Evolutionary conservation across 1,140 invertebrate species (phyloP).

Genomic region (Wasmannia auropunctata): DNA sequence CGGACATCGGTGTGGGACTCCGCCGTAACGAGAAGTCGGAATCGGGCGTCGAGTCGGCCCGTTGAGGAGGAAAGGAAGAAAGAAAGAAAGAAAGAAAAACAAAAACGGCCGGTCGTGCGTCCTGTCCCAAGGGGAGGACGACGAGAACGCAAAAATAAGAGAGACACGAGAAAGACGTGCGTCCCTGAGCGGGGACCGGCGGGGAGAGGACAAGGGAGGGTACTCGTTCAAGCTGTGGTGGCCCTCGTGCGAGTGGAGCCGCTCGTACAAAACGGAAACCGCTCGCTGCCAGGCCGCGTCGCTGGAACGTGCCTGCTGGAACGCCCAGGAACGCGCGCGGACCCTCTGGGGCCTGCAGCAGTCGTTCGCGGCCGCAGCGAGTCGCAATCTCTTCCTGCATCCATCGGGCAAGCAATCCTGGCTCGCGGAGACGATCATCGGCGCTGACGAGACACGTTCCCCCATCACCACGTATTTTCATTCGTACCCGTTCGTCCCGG

Average conservation of each 20-base stretch:
- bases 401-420: constrained; percentile 68
- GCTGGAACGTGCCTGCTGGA: constrained; percentile 64
- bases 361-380: constrained; percentile 64
- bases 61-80: not conserved
- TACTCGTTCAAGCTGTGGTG: constrained; percentile 67
- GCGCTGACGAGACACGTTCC: constrained; percentile 78
- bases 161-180: constrained; percentile 38
- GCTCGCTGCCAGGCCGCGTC: constrained; percentile 56
- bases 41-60: not conserved
- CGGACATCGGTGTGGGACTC: not conserved
- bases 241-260: constrained; percentile 58
- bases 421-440: constrained; percentile 71
- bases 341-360: constrained; percentile 67
- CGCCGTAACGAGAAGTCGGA: constrained; percentile 7
- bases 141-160: constrained; percentile 37
- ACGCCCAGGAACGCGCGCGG: constrained; percentile 64
- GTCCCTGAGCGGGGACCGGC: constrained; percentile 21
- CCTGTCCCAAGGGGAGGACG: constrained; percentile 47
- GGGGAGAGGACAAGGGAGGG: constrained; percentile 31
- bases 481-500: constrained; percentile 85
- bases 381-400: constrained; percentile 62
- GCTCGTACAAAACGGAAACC: constrained; percentile 69
- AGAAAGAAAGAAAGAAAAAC: not conserved
- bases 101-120: constrained; percentile 25
- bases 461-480: constrained; percentile 85